phyloP scores from a whole-genome alignment of 2,113 vertebrate genomes.

The Psephotus haematonotus region DNA sequence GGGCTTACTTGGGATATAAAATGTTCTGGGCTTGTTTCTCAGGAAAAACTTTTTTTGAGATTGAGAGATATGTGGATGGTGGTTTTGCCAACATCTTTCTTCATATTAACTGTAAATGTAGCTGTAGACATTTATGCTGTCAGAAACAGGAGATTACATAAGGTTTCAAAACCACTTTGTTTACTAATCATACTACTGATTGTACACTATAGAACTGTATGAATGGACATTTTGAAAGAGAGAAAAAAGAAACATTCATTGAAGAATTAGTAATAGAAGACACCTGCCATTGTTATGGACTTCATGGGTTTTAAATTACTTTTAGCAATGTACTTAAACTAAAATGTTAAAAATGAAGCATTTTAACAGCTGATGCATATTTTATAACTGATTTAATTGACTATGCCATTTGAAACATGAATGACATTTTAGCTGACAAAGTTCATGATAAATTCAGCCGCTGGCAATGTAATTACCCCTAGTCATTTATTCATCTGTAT shows the following conservation, averaged over 20 bases:
- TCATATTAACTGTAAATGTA: background rate
- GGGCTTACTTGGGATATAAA: background rate
- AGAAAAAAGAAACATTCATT: background rate
- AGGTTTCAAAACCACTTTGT: conserved; percentile 31
- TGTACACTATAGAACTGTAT: background rate
- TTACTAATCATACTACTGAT: conserved; percentile 3
- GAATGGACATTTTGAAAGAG: background rate
- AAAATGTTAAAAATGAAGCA: background rate
- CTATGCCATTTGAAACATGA: background rate
- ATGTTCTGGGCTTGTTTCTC: background rate
- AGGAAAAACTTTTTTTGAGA: background rate
- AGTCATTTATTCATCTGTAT: background rate
- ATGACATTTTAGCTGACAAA: conserved; percentile 9
- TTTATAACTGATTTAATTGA: background rate
- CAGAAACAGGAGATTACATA: conserved; percentile 28
- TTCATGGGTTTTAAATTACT: background rate
- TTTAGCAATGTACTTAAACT: background rate
- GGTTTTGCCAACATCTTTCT: background rate
- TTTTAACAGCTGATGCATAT: background rate
- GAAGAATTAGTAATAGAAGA: background rate
- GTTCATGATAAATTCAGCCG: background rate
- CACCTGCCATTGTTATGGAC: background rate
- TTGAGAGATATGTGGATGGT: background rate
- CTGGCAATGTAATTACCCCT: background rate
- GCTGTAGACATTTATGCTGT: background rate